Base-by-base conservation (phyloP, 2,113 vertebrate species). In the Bubo blakistoni region DNA sequence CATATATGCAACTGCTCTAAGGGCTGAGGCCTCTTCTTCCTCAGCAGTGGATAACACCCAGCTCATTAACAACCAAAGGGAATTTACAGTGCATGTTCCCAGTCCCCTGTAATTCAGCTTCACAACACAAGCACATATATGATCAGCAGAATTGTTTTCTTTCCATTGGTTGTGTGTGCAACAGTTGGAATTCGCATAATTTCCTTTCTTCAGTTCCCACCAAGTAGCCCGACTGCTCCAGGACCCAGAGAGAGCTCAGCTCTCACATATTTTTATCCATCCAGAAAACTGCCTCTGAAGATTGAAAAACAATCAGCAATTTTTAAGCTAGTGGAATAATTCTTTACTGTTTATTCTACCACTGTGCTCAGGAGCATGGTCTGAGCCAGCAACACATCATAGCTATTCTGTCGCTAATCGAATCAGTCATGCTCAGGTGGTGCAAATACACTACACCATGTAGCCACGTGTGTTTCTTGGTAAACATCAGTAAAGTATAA, bases 101-200 rank as follows among this genome's bases (percentile, higher is more conserved):
- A 22, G 74, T 20, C 10, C 59, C 30, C 66, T 36, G 71, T 4
- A 46, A 57, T 18, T 69, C 79, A 72, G 49, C 67, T 17, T 47
- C 30, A 34, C 66, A 11, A 16, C 61, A 51, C 25, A 11, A 42
- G 52, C 51, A 38, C 20, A 18, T 17, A 11, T 2, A 13, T 3
- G 36, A 38, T 18, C 47, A 26, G 47, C 1, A 0, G 42, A 15
- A 46, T 11, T 21, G 42, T 6, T 34, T 34, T 13, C n/a, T 73
- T 30, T 10, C 70, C 59, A 1, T 9, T 1, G 0, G 15, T 0
- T 32, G 25, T 11, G 7, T 7, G 42, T 21, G 58, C 71, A 26
- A 16, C 24, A 26, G 13, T 1, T n/a, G 80, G 38, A 73, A 61
- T 34, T 65, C 1, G 4, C 65, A 11, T 16, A 7, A 9, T 34